These are phyloP conservation scores for Amblyjoppa fuscipennis DNA, from an alignment of 2,888 invertebrate genomes.

Conservation along the genomic window DNA sequence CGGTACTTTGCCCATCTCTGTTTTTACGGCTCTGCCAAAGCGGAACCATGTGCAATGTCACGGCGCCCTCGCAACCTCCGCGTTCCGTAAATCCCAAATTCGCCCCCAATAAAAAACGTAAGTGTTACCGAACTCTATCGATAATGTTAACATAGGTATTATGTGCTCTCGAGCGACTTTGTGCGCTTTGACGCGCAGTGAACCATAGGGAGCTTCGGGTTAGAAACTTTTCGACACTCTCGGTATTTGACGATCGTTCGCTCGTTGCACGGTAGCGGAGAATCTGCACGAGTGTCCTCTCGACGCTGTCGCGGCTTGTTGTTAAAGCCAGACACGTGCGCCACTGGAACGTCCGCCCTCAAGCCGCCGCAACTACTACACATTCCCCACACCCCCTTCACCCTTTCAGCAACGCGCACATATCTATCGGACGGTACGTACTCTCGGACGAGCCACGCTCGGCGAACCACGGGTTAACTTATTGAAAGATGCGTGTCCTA, in stretches of 20 bases:
- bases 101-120: background rate
- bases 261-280: conserved; percentile 42
- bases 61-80: too few relatives aligned
- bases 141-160: conserved; percentile 10
- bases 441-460: conserved; percentile 10
- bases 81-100: background rate
- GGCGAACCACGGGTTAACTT: conserved; percentile 58
- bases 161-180: conserved; percentile 32
- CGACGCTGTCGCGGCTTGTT: conserved; percentile 54
- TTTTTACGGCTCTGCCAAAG: background rate
- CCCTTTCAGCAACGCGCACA: conserved; percentile 4
- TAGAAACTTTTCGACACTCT: conserved; percentile 60
- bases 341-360: conserved; percentile 57
- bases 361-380: conserved; percentile 55
- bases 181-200: conserved; percentile 12
- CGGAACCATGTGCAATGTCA: too few relatives aligned
- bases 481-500: conserved; percentile 62
- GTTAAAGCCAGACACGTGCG: conserved; percentile 64
- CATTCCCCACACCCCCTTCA: background rate
- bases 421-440: conserved; percentile 4
- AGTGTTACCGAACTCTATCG: conserved; percentile 9
- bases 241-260: conserved; percentile 42
- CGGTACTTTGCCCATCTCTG: too few relatives aligned
- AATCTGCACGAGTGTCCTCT: conserved; percentile 43
- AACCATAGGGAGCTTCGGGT: conserved; percentile 8